Conservation (phyloP, 2,888 invertebrate species). For the Thymelicus sylvestris region DNA sequence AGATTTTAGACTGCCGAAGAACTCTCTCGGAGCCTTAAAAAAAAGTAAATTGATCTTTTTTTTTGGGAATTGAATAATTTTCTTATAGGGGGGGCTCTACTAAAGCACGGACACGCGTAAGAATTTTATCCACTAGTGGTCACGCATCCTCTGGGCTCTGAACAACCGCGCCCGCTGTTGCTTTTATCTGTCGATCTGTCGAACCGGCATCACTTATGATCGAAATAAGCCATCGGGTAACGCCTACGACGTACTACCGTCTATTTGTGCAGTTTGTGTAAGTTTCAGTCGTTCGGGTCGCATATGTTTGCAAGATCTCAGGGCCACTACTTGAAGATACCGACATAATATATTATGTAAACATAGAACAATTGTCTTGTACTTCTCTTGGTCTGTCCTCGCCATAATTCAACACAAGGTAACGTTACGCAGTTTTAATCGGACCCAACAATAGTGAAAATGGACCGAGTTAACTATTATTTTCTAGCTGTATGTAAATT, state of each 20-base stretch:
- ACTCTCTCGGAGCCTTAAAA: too few relatives aligned
- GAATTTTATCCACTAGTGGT: too few relatives aligned
- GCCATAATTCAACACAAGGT: conserved; percentile 16
- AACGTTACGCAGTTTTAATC: neutral
- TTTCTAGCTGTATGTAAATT: neutral
- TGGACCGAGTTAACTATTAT: neutral
- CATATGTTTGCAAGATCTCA: conserved; percentile 23
- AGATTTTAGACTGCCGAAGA: too few relatives aligned
- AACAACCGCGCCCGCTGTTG: too few relatives aligned
- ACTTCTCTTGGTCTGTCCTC: neutral
- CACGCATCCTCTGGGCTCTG: too few relatives aligned
- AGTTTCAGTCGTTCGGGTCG: neutral
- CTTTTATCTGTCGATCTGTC: too few relatives aligned
- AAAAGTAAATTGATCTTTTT: too few relatives aligned
- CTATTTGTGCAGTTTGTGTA: conserved; percentile 6
- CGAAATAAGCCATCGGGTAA: neutral
- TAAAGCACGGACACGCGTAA: too few relatives aligned
- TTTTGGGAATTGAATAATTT: too few relatives aligned
- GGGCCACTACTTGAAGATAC: conserved; percentile 5
- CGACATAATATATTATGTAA: neutral
- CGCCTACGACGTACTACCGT: neutral
- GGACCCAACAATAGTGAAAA: neutral
- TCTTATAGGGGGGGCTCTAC: too few relatives aligned
- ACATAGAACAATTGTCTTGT: neutral
- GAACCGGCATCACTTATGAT: too few relatives aligned